Base-by-base conservation (phyloP, 2,113 vertebrate species). In the Pristiophorus japonicus region DNA sequence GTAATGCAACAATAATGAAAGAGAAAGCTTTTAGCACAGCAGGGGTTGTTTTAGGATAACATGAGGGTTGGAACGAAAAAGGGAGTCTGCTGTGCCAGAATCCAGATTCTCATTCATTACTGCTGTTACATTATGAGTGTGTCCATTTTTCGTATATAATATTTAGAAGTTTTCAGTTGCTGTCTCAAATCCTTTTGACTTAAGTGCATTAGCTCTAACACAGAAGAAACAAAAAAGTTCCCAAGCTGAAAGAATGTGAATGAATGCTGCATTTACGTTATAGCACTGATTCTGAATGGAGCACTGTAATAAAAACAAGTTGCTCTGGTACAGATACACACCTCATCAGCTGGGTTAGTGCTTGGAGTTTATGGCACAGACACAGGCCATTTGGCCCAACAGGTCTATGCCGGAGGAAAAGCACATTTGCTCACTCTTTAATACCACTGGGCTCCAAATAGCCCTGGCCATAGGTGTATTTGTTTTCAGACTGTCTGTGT, bases 11-110 rank as follows among this genome's bases (percentile, higher is more conserved):
- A 91, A 34, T 63, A 63, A 91, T 91, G 59, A 91, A 38, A 34
- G 18, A 63, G 88, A 91, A 63, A 91, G 88, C 88, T 63, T 63
- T 91, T 91, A 91, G 34, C 55, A 63, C 88, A 91, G 88, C 59
- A 38, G 62, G 88, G 34, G 34, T 63, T 91, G 88, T 63, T 91
- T 91, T 91, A 34, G 55, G 34, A 38, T 42, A 91, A 20, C 34
- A 91, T 91, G 59, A 91, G 59, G 87, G 22, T 90, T 90, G 87
- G 51, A 90, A 90, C 24, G 59, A 59, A 38, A 91, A 63, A 38
- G 88, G 34, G 5, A 22, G 14, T 59, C 55, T 63, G 88, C 88
- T 91, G 34, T 91, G 88, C 88, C 14, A 38, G 34, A n/a, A 12
- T 59, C 34, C 88, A 91, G 34, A 91, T 91, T 63, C 59, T 63